These are phyloP conservation scores for Istiophorus platypterus DNA, from an alignment of 2,113 vertebrate species.

Conservation along the genomic window DNA sequence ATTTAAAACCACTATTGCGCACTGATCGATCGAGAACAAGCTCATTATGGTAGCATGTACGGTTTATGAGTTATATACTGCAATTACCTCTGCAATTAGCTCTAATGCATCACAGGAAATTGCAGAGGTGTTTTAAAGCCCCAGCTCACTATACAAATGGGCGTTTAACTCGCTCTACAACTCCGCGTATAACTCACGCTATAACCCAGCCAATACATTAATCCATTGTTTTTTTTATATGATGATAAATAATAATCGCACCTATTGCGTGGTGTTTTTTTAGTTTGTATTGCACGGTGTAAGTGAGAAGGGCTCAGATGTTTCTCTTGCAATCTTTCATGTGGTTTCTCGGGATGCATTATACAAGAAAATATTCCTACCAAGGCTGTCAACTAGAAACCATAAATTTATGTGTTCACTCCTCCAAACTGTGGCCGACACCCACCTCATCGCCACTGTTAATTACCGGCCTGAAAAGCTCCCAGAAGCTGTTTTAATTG, in stretches of 20 bases:
- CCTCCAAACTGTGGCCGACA: constrained; percentile 1
- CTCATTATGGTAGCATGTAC: too few relatives aligned
- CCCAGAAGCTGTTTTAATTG: constrained; percentile 37
- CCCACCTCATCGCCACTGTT: constrained; percentile 18
- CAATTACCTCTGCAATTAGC: too few relatives aligned
- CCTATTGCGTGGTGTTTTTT: background rate
- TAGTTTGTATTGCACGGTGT: background rate
- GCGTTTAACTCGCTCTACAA: too few relatives aligned
- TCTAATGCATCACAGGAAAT: too few relatives aligned
- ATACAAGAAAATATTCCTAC: too few relatives aligned
- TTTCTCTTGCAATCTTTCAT: background rate
- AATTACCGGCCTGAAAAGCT: constrained; percentile 29
- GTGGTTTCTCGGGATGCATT: too few relatives aligned
- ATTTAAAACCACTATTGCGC: too few relatives aligned
- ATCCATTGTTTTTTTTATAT: constrained; percentile 6
- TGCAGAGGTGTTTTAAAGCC: too few relatives aligned
- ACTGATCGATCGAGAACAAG: too few relatives aligned
- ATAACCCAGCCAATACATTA: too few relatives aligned
- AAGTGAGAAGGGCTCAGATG: background rate
- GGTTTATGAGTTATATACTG: too few relatives aligned
- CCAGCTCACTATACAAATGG: background rate
- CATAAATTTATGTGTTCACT: background rate
- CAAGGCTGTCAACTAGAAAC: too few relatives aligned
- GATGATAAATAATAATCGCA: background rate
- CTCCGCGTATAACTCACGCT: background rate